Base-by-base conservation (phyloP, 2,113 vertebrate genomes). In the Dascyllus trimaculatus region DNA sequence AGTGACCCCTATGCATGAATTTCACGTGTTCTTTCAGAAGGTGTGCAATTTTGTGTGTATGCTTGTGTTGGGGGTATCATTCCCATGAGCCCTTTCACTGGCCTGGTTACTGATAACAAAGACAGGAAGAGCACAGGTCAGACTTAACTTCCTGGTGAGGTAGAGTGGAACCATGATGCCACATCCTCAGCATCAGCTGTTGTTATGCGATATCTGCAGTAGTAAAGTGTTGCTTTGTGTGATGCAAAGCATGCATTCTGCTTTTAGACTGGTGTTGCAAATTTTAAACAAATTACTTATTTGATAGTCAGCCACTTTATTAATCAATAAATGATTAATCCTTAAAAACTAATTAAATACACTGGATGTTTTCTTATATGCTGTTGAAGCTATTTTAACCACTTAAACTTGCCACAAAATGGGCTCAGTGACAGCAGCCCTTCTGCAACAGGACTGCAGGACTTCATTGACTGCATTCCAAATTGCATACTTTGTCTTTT, bases 71-170 rank as follows among this genome's bases (percentile, higher is more conserved):
- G 32, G 61, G 5, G 19, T 76, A 38, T 85, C 71, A 71, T 90
- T 82, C 67, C 72, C 69, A 26, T 17, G 11, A 75, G 53, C 29
- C 35, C 38, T 63, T 81, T 77, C 51, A 70, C 70, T 79, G 43
- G 52, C 69, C 84, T 72, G 77, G 76, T 85, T 80, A 35, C 62
- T 76, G 70, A 82, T 84, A 92, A 94, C 93, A 94, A 95, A 92
- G 89, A 71, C 87, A 86, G 94, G 94, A 95, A 93, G 89, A 35
- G 75, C 65, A 73, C 51, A 63, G 69, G 81, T 88, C 86, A 80
- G 32, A 43, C 66, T 76, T 43, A 3, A 56, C 71, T 91, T 93
- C 91, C 90, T 85, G 60, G 25, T 78, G 14, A 24, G 62, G 26
- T 57, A 66, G 48, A 64, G 57, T 63, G 69, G 64, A 64, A 68